phyloP scores from a whole-genome alignment of 2,797 vertebrate genomes.

The Natrix natrix region DNA sequence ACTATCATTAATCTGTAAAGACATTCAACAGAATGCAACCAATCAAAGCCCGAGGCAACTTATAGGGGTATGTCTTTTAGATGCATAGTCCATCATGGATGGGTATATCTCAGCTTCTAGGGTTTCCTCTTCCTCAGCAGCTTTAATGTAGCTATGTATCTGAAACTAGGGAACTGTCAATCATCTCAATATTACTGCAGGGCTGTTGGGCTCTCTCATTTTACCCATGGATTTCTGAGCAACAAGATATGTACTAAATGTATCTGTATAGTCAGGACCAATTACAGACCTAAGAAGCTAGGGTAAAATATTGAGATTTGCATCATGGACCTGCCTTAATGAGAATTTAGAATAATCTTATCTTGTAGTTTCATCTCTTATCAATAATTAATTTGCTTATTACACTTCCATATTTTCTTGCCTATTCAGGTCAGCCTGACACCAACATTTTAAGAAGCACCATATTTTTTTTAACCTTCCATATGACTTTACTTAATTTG shows the following conservation, averaged over 20 bases:
- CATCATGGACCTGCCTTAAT: not conserved
- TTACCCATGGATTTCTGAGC: conserved; percentile 27
- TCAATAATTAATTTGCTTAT: not conserved
- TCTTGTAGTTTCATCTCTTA: not conserved
- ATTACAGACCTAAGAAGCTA: not conserved
- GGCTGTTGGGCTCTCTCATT: conserved; percentile 32
- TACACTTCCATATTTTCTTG: not conserved
- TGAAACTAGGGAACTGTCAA: conserved; percentile 49
- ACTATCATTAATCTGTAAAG: fast-evolving
- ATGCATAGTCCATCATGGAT: conserved; percentile 25
- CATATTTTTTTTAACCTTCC: not conserved
- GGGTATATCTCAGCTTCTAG: not conserved
- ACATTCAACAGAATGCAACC: conserved; percentile 43
- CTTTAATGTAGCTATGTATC: conserved; percentile 38
- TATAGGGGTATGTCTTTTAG: conserved; percentile 10
- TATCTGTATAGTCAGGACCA: conserved; percentile 24
- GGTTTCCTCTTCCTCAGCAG: conserved; percentile 57
- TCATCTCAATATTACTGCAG: conserved; percentile 31
- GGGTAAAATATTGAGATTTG: fast-evolving
- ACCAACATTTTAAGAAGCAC: not conserved
- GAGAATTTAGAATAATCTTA: conserved; percentile 6
- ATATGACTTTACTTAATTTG: not conserved
- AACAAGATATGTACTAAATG: conserved; percentile 42
- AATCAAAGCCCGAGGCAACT: conserved; percentile 20
- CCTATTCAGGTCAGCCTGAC: not conserved